A percentile compares a stretch with the other conserved stretches of the same genome.
Conservation (phyloP, 1,140 invertebrate species). For the Ditylenchus dipsaci region DNA sequence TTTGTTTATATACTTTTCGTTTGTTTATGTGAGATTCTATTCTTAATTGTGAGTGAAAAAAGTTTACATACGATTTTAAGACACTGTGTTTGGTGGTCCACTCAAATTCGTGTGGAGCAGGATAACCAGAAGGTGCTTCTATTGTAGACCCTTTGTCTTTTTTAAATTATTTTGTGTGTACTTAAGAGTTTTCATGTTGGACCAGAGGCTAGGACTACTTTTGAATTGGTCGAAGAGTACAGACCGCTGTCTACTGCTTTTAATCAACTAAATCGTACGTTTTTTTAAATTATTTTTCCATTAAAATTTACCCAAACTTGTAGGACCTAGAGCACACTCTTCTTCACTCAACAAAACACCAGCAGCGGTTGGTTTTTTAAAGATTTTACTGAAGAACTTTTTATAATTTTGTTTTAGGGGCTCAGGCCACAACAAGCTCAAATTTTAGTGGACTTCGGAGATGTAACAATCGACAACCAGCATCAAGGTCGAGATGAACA, state of each 20-base stretch:
- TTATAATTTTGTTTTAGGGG: too few species aligned
- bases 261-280: conserved; percentile 29
- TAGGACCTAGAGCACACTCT: conserved; percentile 22
- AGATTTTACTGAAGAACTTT: too few species aligned
- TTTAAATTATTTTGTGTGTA: not conserved
- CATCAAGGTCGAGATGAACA: conserved; percentile 5
- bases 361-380: not conserved
- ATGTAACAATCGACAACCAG: not conserved
- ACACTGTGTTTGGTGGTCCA: not conserved
- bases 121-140: conserved; percentile 3
- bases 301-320: conserved; percentile 12
- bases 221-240: conserved; percentile 36
- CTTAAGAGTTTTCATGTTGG: conserved; percentile 26
- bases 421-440: conserved; percentile 24
- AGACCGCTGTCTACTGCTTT: conserved; percentile 28
- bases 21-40: too few species aligned
- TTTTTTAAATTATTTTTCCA: conserved; percentile 20
- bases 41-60: too few species aligned
- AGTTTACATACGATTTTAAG: not conserved
- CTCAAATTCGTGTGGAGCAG: conserved; percentile 6
- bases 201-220: conserved; percentile 26
- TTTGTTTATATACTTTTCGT: too few species aligned
- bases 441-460: conserved; percentile 32
- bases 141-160: not conserved
- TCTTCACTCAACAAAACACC: conserved; percentile 26